Percentiles rank a stretch among this genome's conserved stretches.
Evolutionary conservation across 2,113 vertebrate genomes (phyloP).

Genomic region (Thunnus maccoyii): DNA sequence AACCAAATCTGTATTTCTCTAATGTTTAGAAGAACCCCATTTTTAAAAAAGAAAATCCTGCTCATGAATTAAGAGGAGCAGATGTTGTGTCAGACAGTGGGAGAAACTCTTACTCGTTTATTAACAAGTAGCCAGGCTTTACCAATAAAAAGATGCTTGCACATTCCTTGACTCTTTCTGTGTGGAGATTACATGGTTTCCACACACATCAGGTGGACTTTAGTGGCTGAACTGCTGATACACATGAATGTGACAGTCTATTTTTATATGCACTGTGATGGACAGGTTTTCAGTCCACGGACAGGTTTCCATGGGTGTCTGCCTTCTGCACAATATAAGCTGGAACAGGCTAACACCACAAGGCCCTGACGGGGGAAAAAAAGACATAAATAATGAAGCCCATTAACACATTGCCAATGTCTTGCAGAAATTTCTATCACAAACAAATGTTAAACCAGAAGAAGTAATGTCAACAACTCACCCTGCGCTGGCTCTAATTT

Average conservation of each 20-base stretch:
- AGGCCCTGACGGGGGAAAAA: slow-evolving; percentile 2
- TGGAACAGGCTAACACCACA: background rate
- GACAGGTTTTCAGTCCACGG: background rate
- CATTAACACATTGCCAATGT: background rate
- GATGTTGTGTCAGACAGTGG: background rate
- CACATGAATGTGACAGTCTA: background rate
- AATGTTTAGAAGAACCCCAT: background rate
- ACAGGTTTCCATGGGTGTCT: background rate
- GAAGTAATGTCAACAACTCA: slow-evolving; percentile 45
- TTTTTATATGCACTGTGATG: background rate
- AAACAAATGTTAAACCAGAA: slow-evolving; percentile 40
- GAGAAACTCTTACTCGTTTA: background rate
- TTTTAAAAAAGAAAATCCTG: background rate
- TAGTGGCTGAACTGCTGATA: background rate
- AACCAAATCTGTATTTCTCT: background rate
- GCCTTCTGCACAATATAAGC: background rate
- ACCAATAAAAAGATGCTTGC: background rate
- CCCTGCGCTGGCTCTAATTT: slow-evolving; percentile 41
- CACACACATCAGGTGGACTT: background rate
- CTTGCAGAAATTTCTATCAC: slow-evolving; percentile 29
- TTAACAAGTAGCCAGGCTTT: background rate
- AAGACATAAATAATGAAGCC: slow-evolving; percentile 34
- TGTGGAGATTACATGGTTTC: background rate
- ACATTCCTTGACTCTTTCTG: background rate
- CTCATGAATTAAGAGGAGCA: background rate